A percentile compares a stretch with the other conserved stretches of the same genome.
Conservation (phyloP, 2,888 invertebrate genomes). For the Xestia c-nigrum region DNA sequence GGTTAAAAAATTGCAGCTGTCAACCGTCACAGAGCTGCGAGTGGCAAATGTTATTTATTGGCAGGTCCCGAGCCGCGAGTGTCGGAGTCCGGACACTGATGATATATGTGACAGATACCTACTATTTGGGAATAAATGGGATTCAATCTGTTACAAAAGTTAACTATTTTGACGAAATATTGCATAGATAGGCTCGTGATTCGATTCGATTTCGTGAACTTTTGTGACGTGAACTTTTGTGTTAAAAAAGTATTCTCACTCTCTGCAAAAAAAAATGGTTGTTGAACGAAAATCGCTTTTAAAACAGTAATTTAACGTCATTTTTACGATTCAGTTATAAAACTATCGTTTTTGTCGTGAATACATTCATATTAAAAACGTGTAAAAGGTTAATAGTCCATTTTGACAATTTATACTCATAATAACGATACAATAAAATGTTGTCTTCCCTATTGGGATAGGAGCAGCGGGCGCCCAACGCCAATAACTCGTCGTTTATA, state of each 20-base stretch:
- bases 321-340: slow-evolving; percentile 56
- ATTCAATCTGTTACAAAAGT: slow-evolving; percentile 4
- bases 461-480: slow-evolving; percentile 11
- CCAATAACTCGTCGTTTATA: slow-evolving; percentile 41
- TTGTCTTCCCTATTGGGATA: slow-evolving; percentile 22
- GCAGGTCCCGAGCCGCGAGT: slow-evolving; percentile 7
- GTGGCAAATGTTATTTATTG: slow-evolving; percentile 54
- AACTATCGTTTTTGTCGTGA: slow-evolving; percentile 54
- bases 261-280: slow-evolving; percentile 9
- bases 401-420: slow-evolving; percentile 55
- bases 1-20: slow-evolving; percentile 70
- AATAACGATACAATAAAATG: slow-evolving; percentile 55
- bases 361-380: slow-evolving; percentile 57
- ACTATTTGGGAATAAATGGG: slow-evolving; percentile 37
- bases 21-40: slow-evolving; percentile 53
- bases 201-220: too few relatives aligned
- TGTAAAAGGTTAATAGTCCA: slow-evolving; percentile 63
- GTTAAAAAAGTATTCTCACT: background rate
- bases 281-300: slow-evolving; percentile 23
- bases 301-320: slow-evolving; percentile 40
- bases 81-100: slow-evolving; percentile 24
- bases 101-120: slow-evolving; percentile 23
- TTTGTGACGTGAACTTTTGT: too few relatives aligned
- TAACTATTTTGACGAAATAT: slow-evolving; percentile 17
- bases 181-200: background rate